phyloP scores from a whole-genome alignment of 2,113 vertebrate genomes.

The Gasterosteus aculeatus region DNA sequence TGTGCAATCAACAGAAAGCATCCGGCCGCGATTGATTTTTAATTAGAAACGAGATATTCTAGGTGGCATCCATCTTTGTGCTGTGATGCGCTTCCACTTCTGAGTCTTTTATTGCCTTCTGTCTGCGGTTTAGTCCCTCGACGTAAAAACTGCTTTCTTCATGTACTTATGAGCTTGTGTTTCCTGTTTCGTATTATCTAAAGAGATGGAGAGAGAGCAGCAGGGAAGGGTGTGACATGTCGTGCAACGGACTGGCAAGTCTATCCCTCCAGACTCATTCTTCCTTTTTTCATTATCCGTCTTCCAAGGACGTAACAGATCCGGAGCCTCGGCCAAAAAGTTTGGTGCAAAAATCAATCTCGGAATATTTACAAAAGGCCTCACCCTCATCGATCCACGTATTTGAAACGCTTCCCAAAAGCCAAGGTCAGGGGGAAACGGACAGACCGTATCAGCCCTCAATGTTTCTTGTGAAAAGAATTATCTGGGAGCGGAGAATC shows the following conservation, averaged over 20 bases:
- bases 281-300: slow-evolving; percentile 36
- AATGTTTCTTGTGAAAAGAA: slow-evolving; percentile 28
- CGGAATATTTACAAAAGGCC: slow-evolving; percentile 49
- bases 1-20: not conserved
- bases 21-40: not conserved
- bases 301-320: slow-evolving; percentile 3
- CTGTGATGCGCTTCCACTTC: not conserved
- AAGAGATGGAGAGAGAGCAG: not conserved
- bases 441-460: slow-evolving; percentile 5
- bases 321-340: slow-evolving; percentile 14
- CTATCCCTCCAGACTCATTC: not conserved
- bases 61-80: not conserved
- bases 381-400: slow-evolving; percentile 30
- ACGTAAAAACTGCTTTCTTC: not conserved
- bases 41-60: not conserved
- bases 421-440: slow-evolving; percentile 11
- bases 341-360: slow-evolving; percentile 35
- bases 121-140: not conserved
- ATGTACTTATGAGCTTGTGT: not conserved
- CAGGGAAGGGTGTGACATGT: not conserved
- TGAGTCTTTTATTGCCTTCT: not conserved
- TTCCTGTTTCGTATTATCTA: not conserved
- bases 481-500: slow-evolving; percentile 1
- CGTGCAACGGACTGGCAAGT: not conserved
- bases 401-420: slow-evolving; percentile 35